Base-by-base conservation (phyloP, 1,140 invertebrate species). In the Pteromalus puparum region DNA sequence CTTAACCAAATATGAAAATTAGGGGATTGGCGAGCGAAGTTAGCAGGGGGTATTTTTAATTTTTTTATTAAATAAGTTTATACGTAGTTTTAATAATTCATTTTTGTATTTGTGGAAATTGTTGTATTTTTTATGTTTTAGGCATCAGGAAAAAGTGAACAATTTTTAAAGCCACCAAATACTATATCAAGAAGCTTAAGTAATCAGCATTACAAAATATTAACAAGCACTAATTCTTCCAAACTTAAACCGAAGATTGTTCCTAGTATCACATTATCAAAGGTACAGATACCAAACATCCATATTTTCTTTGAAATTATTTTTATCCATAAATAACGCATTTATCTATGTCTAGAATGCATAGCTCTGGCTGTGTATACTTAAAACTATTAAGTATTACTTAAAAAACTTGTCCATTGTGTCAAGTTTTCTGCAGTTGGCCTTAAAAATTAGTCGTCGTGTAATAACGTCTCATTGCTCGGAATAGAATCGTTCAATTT, bases 141-240 rank as follows among this genome's bases (percentile, higher is more conserved):
- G 93, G 93, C 93, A 67, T 94, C 94, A 68, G 92, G 94, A 18
- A 96, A 96, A 89, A 91, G 94, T 42, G 96, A 97, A 86, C 95
- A 96, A 81, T 89, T 96, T 15, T 91, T 96, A n/a, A 96, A 96
- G 89, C 95, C 96, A 21, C 95, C 96, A 1, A 96, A 96, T 92
- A 94, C 96, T 10, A 91, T 94, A 9, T 94, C 96, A 89, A 95
- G 77, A 89, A 95, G 68, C 86, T 93, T 86, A 90, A 95, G 92
- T 89, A 87, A 90, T 89, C 83, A 92, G 18, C 89, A 94, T 92
- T 94, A 94, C 86, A 97, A 96, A 93, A 94, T 97, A n/a, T 94
- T 94, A 7, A 92, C 94, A 4, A 92, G 94, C 61, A 94, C 93
- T 3, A 94, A 92, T 87, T 91, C 90, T 21, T 90, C 93, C 5